phyloP scores from a whole-genome alignment of 2,888 invertebrate genomes.

The Chelonus formosanus region DNA sequence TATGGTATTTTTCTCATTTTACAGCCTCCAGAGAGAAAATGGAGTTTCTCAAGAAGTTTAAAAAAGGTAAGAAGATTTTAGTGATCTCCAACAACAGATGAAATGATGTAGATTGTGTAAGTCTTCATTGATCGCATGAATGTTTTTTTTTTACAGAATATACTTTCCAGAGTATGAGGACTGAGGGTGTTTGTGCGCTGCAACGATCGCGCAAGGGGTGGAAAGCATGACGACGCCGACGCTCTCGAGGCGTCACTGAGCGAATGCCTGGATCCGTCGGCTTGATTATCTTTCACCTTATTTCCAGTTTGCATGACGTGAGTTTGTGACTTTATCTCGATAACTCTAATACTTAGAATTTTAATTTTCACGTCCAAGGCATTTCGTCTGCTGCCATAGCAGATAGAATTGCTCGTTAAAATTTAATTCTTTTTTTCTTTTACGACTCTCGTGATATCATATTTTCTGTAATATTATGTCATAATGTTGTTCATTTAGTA shows the following conservation, averaged over 20 bases:
- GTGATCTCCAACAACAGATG: too few species aligned
- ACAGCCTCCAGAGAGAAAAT: too few species aligned
- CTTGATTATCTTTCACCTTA: constrained; percentile 34
- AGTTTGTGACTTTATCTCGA: constrained; percentile 21
- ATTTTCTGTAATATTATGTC: too few species aligned
- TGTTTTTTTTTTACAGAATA: constrained; percentile 7
- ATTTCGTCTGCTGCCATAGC: too few species aligned
- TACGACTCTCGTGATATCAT: too few species aligned
- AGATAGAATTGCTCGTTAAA: too few species aligned
- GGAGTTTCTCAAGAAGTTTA: too few species aligned
- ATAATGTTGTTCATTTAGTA: too few species aligned
- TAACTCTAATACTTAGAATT: neutral
- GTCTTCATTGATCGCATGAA: constrained; percentile 18
- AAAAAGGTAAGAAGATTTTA: too few species aligned
- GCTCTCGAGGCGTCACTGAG: constrained; percentile 27
- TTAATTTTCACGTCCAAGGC: too few species aligned
- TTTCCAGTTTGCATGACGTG: constrained; percentile 28
- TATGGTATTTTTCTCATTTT: too few species aligned
- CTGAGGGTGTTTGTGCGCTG: constrained; percentile 38
- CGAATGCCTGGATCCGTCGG: constrained; percentile 37
- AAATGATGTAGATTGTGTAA: constrained; percentile 6
- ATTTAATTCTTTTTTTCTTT: too few species aligned
- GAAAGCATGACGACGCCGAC: constrained; percentile 32
- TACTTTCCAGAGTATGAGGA: constrained; percentile 10
- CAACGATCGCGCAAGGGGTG: constrained; percentile 39